Base-by-base conservation (phyloP, 1,140 invertebrate species). In the Conus ventricosus region DNA sequence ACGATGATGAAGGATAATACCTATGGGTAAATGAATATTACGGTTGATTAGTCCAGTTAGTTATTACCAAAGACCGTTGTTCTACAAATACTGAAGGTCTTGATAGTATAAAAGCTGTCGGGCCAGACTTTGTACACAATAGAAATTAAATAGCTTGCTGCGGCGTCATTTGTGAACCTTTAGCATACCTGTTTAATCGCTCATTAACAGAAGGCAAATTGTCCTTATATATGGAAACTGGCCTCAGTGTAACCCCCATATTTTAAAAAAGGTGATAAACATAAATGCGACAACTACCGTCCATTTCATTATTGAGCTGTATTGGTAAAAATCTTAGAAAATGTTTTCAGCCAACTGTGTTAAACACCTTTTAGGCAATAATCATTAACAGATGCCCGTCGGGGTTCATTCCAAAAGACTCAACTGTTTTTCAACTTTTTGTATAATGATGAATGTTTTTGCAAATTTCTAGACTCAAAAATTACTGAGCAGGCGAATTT, bases 231-330 rank as follows among this genome's bases (percentile, higher is more conserved):
- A n/a, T 75, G 71, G 71, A 75, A 75, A 75, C 0, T 25, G 17
- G 60, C n/a, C 60, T 63, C 60, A 63, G n/a, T 63, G 60, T 63
- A 13, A 63, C 60, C 10, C 60, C 60, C 17, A 63, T 63, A 13
- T 4, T 63, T n/a, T 20, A 63, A 75, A n/a, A 75, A n/a, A 39
- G 39, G 39, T 1, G 39, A 39, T 3, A 39, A 39, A 39, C 39
- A 39, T 39, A 39, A 39, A 39, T 39, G 39, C 39, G 39, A 39
- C 39, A 39, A 39, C 39, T 39, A 39, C 39, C 39, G 39, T 39
- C 39, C 39, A 39, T 39, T n/a, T 75, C n/a, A n/a, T n/a, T 75
- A 75, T n/a, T 75, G 71, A 75, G 71, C 71, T 75, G 71, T 75
- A 25, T 75, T 1, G 6, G 71, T n/a, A 75, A 75, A 75, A 23